Evolutionary conservation across 2,888 invertebrate species (phyloP).

Genomic region (Craniophora ligustri): DNA sequence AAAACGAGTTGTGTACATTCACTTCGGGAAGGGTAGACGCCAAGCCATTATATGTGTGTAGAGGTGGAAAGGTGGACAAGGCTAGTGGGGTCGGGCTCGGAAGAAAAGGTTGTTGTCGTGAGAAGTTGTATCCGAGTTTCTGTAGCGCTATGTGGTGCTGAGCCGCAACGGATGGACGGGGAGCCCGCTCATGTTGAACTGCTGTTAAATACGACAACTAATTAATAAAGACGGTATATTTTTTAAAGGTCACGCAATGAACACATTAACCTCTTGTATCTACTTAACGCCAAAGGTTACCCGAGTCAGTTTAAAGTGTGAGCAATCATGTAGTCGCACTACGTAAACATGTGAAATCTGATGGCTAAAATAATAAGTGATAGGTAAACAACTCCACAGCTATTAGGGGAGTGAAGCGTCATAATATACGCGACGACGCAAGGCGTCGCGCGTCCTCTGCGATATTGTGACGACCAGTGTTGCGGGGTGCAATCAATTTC

Average conservation of each 20-base stretch:
- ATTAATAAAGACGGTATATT: no score
- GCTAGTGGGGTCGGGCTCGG: conserved; percentile 64
- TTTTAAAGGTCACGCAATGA: no score
- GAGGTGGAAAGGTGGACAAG: conserved; percentile 69
- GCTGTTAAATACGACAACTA: conserved; percentile 88
- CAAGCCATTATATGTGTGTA: conserved; percentile 66
- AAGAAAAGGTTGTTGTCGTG: conserved; percentile 68
- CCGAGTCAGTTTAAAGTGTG: conserved; percentile 2
- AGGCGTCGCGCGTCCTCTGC: conserved; percentile 34
- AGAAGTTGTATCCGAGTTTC: conserved; percentile 82
- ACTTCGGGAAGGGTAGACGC: conserved; percentile 65
- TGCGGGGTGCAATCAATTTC: conserved; percentile 72
- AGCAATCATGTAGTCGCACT: conserved; percentile 7
- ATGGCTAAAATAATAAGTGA: conserved; percentile 58
- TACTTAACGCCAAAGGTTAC: no score
- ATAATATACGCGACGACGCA: conserved; percentile 30
- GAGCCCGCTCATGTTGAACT: conserved; percentile 96
- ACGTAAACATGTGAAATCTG: conserved; percentile 37
- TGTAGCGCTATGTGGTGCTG: conserved; percentile 82
- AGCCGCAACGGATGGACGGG: conserved; percentile 85
- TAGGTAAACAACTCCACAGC: conserved; percentile 54
- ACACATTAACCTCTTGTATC: no score
- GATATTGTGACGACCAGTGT: conserved; percentile 42
- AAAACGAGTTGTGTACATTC: conserved; percentile 63
- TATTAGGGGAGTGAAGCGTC: conserved; percentile 41